These are phyloP conservation scores for Gambusia holbrooki DNA, from an alignment of 2,113 vertebrate species.

Conservation along the genomic window DNA sequence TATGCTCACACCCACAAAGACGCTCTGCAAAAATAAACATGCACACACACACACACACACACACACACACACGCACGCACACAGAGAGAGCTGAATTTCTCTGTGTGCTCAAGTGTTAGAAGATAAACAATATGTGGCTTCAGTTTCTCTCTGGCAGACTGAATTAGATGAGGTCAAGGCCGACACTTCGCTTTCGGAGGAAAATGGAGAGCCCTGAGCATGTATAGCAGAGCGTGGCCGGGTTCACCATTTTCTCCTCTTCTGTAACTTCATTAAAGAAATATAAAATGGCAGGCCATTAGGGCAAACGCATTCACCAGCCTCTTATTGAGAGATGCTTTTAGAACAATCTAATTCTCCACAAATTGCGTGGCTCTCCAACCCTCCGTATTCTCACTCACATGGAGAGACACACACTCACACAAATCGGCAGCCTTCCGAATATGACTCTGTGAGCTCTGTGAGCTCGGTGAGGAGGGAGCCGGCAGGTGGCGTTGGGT, in stretches of 20 bases:
- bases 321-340: conserved; percentile 79
- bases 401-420: neutral
- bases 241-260: conserved; percentile 70
- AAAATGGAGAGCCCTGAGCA: conserved; percentile 37
- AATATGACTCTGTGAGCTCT: conserved; percentile 53
- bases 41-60: neutral
- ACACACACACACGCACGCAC: neutral
- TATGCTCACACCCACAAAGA: conserved; percentile 11
- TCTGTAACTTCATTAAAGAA: conserved; percentile 82
- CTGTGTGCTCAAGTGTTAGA: conserved; percentile 17
- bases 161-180: conserved; percentile 56
- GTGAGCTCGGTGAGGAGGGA: conserved; percentile 50
- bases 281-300: conserved; percentile 82
- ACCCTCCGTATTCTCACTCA: conserved; percentile 32
- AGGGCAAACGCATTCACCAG: conserved; percentile 69
- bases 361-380: conserved; percentile 64
- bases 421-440: conserved; percentile 26
- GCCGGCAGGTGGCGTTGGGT: conserved; percentile 56
- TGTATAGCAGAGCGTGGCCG: conserved; percentile 35
- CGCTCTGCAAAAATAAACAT: conserved; percentile 1
- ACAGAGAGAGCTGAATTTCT: conserved; percentile 7
- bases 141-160: conserved; percentile 41
- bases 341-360: conserved; percentile 80
- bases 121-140: conserved; percentile 43
- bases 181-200: conserved; percentile 27